Base-by-base conservation (phyloP, 1,140 invertebrate genomes). In the Lasioglossum albipes region DNA sequence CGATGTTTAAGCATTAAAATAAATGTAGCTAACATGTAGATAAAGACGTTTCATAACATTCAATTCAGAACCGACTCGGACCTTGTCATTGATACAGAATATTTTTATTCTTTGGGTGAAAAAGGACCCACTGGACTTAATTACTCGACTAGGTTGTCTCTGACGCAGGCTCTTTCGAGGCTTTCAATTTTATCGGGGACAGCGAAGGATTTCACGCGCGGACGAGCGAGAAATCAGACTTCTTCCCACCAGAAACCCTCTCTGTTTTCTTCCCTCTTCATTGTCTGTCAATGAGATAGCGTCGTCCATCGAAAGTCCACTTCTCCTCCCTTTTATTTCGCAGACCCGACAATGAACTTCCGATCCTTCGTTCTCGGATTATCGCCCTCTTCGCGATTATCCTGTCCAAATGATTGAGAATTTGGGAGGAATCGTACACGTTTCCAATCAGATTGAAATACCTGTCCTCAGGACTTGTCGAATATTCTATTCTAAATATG, bases 191-290 rank as follows among this genome's bases (percentile, higher is more conserved):
- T 10, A 49, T 62, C 41, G 65, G 18, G 27, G 20, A 75, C 45
- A 20, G 73, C 36, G 65, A 41, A 66, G 62, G 31, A 66, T 66
- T 75, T 66, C 62, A 66, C 62, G 73, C 61, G 27, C 62, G 62
- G 65, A 54, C 4, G n/a, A 49, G 42, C 73, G 73, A 52, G 73
- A 75, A 66, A 75, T 75, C 61, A 13, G 20, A 49, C 45, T 49
- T 18, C 20, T 49, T 42, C 42, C 65, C 10, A 20, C 61, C 22
- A 10, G 42, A 36, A 64, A 49, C 45, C 49, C 16, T 36, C 67
- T 49, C 27, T 16, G 45, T 74, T 74, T 66, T 66, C 27, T 66
- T 41, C 45, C 73, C 73, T 41, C 45, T 75, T 75, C 62, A 7
- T 10, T 49, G 20, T 10, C 12, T 31, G 73, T 36, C 73, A 66